Percentiles rank a stretch among this genome's conserved stretches.
Conservation (phyloP, 1,140 invertebrate species). For the Antheraea pernyi region DNA sequence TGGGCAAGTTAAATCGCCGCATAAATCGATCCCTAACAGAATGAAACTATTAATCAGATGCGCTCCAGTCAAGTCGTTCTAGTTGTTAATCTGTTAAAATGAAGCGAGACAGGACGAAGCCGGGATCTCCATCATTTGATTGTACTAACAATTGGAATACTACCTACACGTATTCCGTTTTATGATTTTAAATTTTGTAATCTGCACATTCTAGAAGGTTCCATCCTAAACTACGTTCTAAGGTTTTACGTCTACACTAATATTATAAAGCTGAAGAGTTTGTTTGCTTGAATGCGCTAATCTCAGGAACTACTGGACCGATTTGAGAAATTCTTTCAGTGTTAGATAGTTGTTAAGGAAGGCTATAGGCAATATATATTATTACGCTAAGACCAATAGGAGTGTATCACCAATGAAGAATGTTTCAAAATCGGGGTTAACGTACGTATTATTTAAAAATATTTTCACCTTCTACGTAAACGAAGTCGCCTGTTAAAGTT, state of each 20-base stretch:
- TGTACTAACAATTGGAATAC: not conserved
- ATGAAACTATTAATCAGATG: conserved; percentile 46
- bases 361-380: too few relatives aligned
- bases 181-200: not conserved
- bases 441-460: too few relatives aligned
- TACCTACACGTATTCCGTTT: not conserved
- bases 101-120: not conserved
- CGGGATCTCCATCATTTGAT: not conserved
- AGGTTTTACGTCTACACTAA: not conserved
- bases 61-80: conserved; percentile 4
- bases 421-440: too few relatives aligned
- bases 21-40: conserved; percentile 42
- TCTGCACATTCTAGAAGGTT: not conserved
- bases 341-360: too few relatives aligned
- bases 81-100: conserved; percentile 5
- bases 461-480: too few relatives aligned
- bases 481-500: too few relatives aligned
- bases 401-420: too few relatives aligned
- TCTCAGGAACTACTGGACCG: too few relatives aligned
- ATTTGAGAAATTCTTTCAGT: too few relatives aligned
- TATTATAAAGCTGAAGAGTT: too few relatives aligned
- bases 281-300: too few relatives aligned
- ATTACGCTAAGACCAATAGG: too few relatives aligned
- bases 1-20: conserved; percentile 40
- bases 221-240: not conserved